Evolutionary conservation across 2,113 vertebrate genomes (phyloP), one percentile per base, ranked within the genome.

Genomic region (Nesospiza acunhae): DNA sequence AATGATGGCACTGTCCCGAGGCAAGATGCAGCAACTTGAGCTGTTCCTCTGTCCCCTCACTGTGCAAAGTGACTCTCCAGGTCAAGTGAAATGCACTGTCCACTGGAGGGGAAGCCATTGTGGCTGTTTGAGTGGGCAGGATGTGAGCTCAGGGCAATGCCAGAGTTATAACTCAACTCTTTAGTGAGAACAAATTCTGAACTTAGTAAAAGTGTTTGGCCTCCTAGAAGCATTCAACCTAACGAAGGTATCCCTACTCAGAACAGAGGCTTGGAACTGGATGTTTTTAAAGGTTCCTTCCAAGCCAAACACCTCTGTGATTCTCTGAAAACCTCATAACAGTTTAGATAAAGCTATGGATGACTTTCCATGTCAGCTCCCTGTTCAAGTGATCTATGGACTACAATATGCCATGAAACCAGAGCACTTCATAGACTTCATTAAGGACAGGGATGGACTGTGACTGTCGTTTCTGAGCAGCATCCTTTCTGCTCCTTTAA

Each of bases 71-170:
- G 42, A 63, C 33, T 20, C 4, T 52, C 15, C 67, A 62, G 19
- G 24, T 68, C 1, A 17, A 76, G 33, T 2, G 2, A 85, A 76
- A 85, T 56, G 27, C 56, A 66, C 7, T 58, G 27, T 13, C 33
- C 46, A 41, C 3, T 0, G 26, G 13, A 69, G 12, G 4, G 26
- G 15, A 58, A 84, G 13, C 17, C 23, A 23, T 3, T 0, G 2
- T 35, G 18, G 15, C 12, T 80, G 16, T 37, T 33, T 53, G 28
- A 31, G 3, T 37, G 21, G 15, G 33, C 39, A 76, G 49, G 37
- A 37, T 42, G n/a, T 42, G 69, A 93, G 17, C 44, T 84, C 35
- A 67, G n/a, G 47, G 47, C 37, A 62, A 59, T n/a, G 22, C 19
- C 27, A 64, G 27, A 53, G 14, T 30, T 72, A 15, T 11, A 92